Percentiles rank a stretch among this genome's conserved stretches.
Conservation (phyloP, 1,140 invertebrate species). For the Temnothorax curvispinosus region DNA sequence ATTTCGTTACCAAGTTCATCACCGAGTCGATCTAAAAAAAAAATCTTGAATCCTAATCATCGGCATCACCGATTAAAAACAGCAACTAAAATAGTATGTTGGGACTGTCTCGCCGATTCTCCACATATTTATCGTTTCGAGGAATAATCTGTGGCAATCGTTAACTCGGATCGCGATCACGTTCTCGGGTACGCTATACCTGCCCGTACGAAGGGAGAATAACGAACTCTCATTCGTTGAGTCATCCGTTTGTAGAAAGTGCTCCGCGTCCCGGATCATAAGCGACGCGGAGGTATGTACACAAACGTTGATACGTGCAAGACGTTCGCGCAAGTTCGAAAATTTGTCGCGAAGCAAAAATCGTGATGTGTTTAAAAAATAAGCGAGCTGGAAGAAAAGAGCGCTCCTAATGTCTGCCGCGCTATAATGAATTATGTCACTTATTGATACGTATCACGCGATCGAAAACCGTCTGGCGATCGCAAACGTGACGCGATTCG, state of each 20-base stretch:
- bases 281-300: conserved; percentile 1
- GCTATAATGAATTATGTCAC: neutral
- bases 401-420: neutral
- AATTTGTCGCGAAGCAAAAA: neutral
- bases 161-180: conserved; percentile 7
- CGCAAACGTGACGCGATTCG: neutral
- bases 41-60: neutral
- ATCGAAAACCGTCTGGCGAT: neutral
- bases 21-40: neutral
- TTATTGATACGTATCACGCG: neutral
- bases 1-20: neutral
- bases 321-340: neutral
- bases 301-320: conserved; percentile 12
- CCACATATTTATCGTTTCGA: neutral
- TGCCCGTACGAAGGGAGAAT: conserved; percentile 23
- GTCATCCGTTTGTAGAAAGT: conserved; percentile 47
- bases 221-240: conserved; percentile 46
- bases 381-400: neutral
- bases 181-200: neutral
- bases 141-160: neutral
- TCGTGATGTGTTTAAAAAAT: neutral
- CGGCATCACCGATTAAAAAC: neutral
- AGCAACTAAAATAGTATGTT: neutral
- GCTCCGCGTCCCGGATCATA: conserved; percentile 34
- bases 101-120: neutral